Evolutionary conservation across 2,888 invertebrate genomes (phyloP).

Genomic region (Acleris laterana): DNA sequence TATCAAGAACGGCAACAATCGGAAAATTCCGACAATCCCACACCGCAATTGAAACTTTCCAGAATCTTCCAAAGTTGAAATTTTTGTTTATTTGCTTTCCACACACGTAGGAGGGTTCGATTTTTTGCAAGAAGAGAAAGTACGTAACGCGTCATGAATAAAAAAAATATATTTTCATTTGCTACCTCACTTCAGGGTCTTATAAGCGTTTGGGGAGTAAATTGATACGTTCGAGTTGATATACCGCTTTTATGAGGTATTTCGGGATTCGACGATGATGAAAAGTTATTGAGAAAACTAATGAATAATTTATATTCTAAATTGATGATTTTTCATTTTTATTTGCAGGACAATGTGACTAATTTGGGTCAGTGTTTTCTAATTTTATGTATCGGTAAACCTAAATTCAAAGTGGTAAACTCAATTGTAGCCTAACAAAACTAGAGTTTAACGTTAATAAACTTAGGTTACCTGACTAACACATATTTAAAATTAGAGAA

Average conservation of each 20-base stretch:
- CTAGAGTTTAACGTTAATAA: too few relatives aligned
- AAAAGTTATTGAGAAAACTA: too few relatives aligned
- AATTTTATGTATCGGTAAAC: too few relatives aligned
- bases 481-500: too few relatives aligned
- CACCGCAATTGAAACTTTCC: slow-evolving; percentile 28
- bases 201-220: slow-evolving; percentile 50
- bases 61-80: slow-evolving; percentile 18
- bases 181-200: slow-evolving; percentile 52
- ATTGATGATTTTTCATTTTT: too few relatives aligned
- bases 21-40: slow-evolving; percentile 17
- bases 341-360: too few relatives aligned
- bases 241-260: slow-evolving; percentile 22
- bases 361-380: too few relatives aligned
- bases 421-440: too few relatives aligned
- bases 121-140: slow-evolving; percentile 41
- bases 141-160: slow-evolving; percentile 62
- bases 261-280: too few relatives aligned
- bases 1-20: slow-evolving; percentile 6
- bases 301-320: too few relatives aligned
- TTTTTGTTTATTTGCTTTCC: slow-evolving; percentile 34
- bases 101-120: slow-evolving; percentile 33
- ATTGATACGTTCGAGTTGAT: slow-evolving; percentile 50
- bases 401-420: too few relatives aligned
- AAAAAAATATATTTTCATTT: slow-evolving; percentile 51
- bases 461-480: too few relatives aligned